Evolutionary conservation across 2,797 vertebrate species (phyloP).

Genomic region (Champsocephalus esox): DNA sequence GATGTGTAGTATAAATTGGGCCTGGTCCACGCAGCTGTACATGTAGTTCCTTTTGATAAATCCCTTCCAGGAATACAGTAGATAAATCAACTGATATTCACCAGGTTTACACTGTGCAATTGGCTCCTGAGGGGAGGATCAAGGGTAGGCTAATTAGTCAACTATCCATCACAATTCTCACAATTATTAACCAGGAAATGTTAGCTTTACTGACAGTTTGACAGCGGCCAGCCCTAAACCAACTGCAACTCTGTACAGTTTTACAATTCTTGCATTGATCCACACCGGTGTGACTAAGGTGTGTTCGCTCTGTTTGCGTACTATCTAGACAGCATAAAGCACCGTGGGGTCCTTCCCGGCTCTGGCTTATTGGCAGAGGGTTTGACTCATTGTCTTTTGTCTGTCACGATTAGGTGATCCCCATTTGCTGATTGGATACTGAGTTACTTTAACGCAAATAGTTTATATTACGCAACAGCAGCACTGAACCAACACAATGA

Average conservation of each 20-base stretch:
- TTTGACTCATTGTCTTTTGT: slow-evolving; percentile 55
- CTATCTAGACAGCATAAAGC: slow-evolving; percentile 37
- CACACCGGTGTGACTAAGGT: slow-evolving; percentile 62
- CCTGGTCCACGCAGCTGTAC: neutral
- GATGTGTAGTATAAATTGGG: neutral
- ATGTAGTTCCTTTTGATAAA: slow-evolving; percentile 3
- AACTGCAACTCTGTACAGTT: slow-evolving; percentile 43
- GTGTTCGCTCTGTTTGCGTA: slow-evolving; percentile 35
- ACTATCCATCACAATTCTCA: slow-evolving; percentile 56
- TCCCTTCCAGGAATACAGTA: neutral
- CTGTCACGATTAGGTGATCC: slow-evolving; percentile 27
- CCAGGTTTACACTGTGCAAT: slow-evolving; percentile 35
- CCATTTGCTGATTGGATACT: slow-evolving; percentile 40
- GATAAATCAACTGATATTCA: slow-evolving; percentile 34
- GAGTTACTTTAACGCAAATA: slow-evolving; percentile 2
- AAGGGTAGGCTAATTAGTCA: slow-evolving; percentile 68
- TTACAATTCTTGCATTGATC: slow-evolving; percentile 59
- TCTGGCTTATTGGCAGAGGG: slow-evolving; percentile 61
- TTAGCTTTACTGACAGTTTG: slow-evolving; percentile 21
- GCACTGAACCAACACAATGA: neutral
- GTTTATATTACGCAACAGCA: slow-evolving; percentile 11
- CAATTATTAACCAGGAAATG: slow-evolving; percentile 76
- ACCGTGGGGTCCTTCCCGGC: slow-evolving; percentile 22
- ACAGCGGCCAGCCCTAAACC: slow-evolving; percentile 43
- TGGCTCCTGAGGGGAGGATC: slow-evolving; percentile 33